phyloP scores from a whole-genome alignment of 2,113 vertebrate species.

The Pedionomus torquatus region DNA sequence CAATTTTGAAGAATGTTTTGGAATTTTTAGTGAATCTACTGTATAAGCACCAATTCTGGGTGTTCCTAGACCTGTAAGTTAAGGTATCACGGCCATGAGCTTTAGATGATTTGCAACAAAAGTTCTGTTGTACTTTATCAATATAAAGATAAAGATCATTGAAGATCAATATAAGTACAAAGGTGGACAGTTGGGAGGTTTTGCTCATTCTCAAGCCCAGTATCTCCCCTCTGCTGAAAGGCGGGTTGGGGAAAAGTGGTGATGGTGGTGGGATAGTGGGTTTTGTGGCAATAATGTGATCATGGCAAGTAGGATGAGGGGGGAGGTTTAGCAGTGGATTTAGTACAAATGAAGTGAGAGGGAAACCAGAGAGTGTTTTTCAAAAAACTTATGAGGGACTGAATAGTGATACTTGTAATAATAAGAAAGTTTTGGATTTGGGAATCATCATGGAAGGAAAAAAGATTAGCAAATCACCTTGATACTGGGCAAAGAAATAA shows the following conservation, averaged over 20 bases:
- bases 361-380: neutral
- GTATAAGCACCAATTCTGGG: fast-evolving
- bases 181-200: neutral
- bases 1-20: neutral
- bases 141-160: too few relatives aligned
- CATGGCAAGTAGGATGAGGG: neutral
- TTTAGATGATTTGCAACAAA: neutral
- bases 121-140: neutral
- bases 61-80: neutral
- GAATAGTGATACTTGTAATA: neutral
- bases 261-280: neutral
- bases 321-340: neutral
- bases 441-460: neutral
- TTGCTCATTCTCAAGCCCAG: neutral
- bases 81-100: neutral
- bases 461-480: neutral
- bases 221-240: neutral
- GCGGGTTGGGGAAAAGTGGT: neutral
- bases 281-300: neutral
- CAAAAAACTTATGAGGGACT: neutral
- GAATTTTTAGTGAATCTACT: neutral
- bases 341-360: neutral
- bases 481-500: neutral
- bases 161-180: fast-evolving
- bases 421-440: neutral